These are phyloP conservation scores for Hyalella azteca DNA, from an alignment of 2,888 invertebrate genomes.

Conservation along the genomic window DNA sequence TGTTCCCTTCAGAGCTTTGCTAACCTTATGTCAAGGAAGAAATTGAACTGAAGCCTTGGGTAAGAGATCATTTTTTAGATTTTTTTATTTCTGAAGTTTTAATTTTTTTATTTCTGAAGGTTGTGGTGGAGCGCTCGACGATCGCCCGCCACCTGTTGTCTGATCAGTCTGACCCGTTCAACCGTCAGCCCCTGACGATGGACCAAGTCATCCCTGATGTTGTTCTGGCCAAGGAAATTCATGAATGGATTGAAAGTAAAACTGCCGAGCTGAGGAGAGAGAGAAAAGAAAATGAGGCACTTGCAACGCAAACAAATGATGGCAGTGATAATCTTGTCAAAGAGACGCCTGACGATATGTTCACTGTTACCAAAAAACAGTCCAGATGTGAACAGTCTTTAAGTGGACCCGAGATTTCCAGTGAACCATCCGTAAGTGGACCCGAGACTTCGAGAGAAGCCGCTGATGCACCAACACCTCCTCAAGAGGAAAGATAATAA, in stretches of 20 bases:
- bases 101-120: neutral
- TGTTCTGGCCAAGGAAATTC: neutral
- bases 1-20: too few relatives aligned
- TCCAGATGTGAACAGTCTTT: too few relatives aligned
- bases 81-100: neutral
- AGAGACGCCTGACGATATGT: neutral
- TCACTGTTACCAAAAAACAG: neutral
- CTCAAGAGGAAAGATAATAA: neutral
- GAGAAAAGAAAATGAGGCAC: neutral
- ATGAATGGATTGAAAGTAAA: conserved; percentile 8
- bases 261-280: neutral
- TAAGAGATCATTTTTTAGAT: too few relatives aligned
- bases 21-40: too few relatives aligned
- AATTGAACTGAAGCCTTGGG: too few relatives aligned
- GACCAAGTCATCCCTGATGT: conserved; percentile 74
- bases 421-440: too few relatives aligned
- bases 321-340: neutral
- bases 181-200: conserved; percentile 90
- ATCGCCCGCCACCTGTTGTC: conserved; percentile 88
- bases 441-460: neutral
- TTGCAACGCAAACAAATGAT: too few relatives aligned
- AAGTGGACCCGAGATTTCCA: too few relatives aligned
- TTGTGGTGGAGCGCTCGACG: conserved; percentile 76
- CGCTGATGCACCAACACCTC: neutral
- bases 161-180: conserved; percentile 96